These are phyloP conservation scores for Coronaproctus castanopsis DNA, from an alignment of 2,888 invertebrate genomes.

Conservation along the genomic window DNA sequence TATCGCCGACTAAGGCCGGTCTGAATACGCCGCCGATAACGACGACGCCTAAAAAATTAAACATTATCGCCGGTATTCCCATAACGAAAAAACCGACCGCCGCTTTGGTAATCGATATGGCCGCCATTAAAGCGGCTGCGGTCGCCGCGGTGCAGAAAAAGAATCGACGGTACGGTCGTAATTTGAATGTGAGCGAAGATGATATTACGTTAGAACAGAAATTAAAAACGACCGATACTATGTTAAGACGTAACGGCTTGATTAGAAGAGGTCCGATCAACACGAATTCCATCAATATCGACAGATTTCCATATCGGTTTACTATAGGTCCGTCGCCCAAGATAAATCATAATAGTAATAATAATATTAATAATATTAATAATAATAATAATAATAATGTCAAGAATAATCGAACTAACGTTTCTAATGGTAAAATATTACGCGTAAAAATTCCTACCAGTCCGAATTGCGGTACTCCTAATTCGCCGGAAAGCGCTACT, in stretches of 20 bases:
- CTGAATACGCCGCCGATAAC: background rate
- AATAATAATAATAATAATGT: too few relatives aligned
- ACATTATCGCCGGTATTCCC: background rate
- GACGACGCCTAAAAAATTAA: background rate
- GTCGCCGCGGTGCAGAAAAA: background rate
- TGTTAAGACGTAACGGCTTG: constrained; percentile 17
- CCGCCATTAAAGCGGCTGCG: background rate
- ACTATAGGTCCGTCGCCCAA: constrained; percentile 9
- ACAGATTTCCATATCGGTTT: constrained; percentile 21
- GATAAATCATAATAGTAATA: too few relatives aligned
- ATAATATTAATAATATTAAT: too few relatives aligned
- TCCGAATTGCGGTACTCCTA: constrained; percentile 53
- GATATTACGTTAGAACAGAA: background rate
- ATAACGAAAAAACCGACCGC: background rate
- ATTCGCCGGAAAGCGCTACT: constrained; percentile 71
- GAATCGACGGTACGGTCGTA: background rate
- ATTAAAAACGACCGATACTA: background rate
- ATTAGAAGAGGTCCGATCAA: constrained; percentile 17
- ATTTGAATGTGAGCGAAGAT: background rate
- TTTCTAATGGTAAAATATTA: constrained; percentile 21
- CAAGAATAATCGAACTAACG: constrained; percentile 2
- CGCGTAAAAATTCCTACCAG: constrained; percentile 49
- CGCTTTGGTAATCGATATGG: background rate
- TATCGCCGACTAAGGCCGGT: background rate
- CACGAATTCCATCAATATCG: constrained; percentile 19